These are phyloP conservation scores for Oncorhynchus nerka DNA, from an alignment of 2,113 vertebrate species.

Conservation along the genomic window DNA sequence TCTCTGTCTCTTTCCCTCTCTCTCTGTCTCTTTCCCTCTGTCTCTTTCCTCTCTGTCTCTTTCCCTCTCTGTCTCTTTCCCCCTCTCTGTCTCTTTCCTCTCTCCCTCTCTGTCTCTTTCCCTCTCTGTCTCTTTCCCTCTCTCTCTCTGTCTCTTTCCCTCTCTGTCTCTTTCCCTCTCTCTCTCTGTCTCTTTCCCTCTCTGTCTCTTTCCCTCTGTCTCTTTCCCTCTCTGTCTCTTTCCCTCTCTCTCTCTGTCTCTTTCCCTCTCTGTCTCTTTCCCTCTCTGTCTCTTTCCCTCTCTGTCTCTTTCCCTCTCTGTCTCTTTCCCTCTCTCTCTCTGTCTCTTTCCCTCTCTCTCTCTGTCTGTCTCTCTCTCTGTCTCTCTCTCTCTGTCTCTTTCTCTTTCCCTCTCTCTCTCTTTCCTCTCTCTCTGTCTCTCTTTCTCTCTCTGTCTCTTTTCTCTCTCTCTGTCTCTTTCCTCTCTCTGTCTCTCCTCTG, in stretches of 20 bases:
- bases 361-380: conserved; percentile 1
- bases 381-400: background rate
- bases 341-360: background rate
- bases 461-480: conserved; percentile 26
- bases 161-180: too few relatives aligned
- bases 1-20: too few relatives aligned
- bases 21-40: too few relatives aligned
- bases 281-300: background rate
- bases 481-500: background rate
- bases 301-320: too few relatives aligned
- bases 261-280: background rate
- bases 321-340: background rate
- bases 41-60: background rate
- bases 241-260: conserved; percentile 11
- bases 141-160: conserved; percentile 18
- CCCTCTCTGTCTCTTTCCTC: background rate
- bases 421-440: background rate
- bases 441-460: background rate
- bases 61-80: background rate
- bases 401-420: background rate
- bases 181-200: conserved; percentile 17
- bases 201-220: background rate
- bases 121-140: too few relatives aligned
- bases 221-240: background rate
- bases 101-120: too few relatives aligned